A percentile compares a stretch with the other conserved stretches of the same genome.
These are phyloP conservation scores for Blera fallax DNA, from an alignment of 2,888 invertebrate genomes.

Conservation along the genomic window DNA sequence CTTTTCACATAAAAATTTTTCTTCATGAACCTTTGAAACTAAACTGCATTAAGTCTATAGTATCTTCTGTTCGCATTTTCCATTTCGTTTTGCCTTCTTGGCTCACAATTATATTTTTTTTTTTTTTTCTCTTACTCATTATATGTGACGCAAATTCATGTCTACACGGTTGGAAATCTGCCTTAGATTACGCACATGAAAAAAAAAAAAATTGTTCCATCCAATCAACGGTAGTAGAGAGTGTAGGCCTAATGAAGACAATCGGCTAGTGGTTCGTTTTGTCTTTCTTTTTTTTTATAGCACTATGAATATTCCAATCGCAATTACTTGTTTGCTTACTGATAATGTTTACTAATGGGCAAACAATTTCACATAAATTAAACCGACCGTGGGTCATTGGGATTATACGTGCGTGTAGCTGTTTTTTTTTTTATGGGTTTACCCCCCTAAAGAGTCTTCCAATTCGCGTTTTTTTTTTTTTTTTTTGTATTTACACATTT, in stretches of 20 bases:
- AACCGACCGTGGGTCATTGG: slow-evolving; percentile 64
- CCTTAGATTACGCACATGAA: slow-evolving; percentile 59
- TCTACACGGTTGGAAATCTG: slow-evolving; percentile 29
- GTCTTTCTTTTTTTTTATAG: slow-evolving; percentile 20
- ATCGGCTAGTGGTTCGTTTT: slow-evolving; percentile 33
- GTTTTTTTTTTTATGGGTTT: slow-evolving; percentile 7
- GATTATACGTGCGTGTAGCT: slow-evolving; percentile 57
- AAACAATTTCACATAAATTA: slow-evolving; percentile 75
- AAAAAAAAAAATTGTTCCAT: slow-evolving; percentile 8
- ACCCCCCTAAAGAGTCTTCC: neutral
- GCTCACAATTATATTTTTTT: slow-evolving; percentile 20
- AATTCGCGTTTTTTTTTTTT: neutral
- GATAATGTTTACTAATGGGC: slow-evolving; percentile 74
- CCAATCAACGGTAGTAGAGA: slow-evolving; percentile 52
- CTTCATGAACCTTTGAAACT: neutral
- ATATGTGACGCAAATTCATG: slow-evolving; percentile 62
- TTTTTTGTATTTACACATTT: slow-evolving; percentile 28
- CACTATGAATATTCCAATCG: slow-evolving; percentile 63
- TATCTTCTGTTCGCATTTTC: slow-evolving; percentile 1
- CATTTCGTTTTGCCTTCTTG: slow-evolving; percentile 1
- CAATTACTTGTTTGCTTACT: slow-evolving; percentile 74
- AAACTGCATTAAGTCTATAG: slow-evolving; percentile 18
- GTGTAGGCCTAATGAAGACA: slow-evolving; percentile 55
- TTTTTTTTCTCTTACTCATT: slow-evolving; percentile 45
- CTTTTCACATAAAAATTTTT: slow-evolving; percentile 48